These are phyloP conservation scores for Battus philenor DNA, from an alignment of 1,140 invertebrate species.

Conservation along the genomic window DNA sequence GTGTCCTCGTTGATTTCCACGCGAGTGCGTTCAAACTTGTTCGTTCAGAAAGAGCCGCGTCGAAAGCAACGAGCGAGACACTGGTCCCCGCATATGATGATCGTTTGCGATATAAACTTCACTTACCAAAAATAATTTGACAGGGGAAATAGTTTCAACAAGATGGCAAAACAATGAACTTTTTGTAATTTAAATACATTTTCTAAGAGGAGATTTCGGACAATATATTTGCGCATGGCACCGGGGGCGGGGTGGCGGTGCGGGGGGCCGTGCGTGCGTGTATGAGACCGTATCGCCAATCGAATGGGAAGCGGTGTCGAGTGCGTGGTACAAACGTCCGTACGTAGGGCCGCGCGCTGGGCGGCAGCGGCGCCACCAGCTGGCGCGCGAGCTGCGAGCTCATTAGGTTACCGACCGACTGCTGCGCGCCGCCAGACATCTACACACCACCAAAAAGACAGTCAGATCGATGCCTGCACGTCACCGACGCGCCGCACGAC, in stretches of 20 bases:
- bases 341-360: constrained; percentile 62
- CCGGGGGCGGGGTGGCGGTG: too few relatives aligned
- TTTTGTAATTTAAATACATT: too few relatives aligned
- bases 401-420: constrained; percentile 60
- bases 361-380: constrained; percentile 76
- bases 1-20: not conserved
- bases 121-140: too few relatives aligned
- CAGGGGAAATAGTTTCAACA: too few relatives aligned
- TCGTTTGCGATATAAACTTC: too few relatives aligned
- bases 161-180: too few relatives aligned
- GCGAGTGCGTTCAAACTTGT: not conserved
- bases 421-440: constrained; percentile 36
- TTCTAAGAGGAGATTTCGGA: too few relatives aligned
- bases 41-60: too few relatives aligned
- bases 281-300: constrained; percentile 53
- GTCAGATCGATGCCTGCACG: constrained; percentile 14
- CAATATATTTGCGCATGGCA: too few relatives aligned
- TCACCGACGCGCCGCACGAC: too few relatives aligned
- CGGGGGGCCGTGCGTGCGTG: constrained; percentile 28
- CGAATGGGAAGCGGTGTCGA: constrained; percentile 68
- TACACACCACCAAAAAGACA: constrained; percentile 39
- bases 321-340: constrained; percentile 75
- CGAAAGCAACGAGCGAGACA: too few relatives aligned
- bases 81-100: too few relatives aligned
- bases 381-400: constrained; percentile 78